Base-by-base conservation (phyloP, 1,140 invertebrate species). In the Centruroides sculpturatus region DNA sequence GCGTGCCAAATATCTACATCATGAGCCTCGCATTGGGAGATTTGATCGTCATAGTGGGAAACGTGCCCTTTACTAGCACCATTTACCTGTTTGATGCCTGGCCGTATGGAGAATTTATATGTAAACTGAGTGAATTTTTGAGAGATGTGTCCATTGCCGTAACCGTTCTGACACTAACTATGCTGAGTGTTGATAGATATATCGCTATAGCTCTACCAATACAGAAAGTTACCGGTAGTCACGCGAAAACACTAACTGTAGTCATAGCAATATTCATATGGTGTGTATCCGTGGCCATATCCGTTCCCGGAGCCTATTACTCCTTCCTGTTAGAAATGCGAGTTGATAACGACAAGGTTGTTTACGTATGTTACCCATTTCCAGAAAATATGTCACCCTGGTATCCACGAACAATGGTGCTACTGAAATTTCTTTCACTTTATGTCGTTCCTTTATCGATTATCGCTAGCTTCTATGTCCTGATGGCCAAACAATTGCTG, bases 71-170 rank as follows among this genome's bases (percentile, higher is more conserved):
- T 70, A 84, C 83, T 0, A 82, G 83, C 8, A 84, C 82, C 0
- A 76, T 92, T 1, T 94, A 92, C 75, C 89, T 87, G 0, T 71
- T 90, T 59, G 85, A 87, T 53, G 85, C 83, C 3, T 94, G 89
- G 88, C 87, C 87, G 0, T 91, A 83, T 73, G 87, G 87, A 6
- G 73, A 80, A 41, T 62, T 80, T 5, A 75, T 88, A 0, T 92
- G 89, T 71, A 86, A 85, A 67, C 74, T 87, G 5, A 86, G 84
- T 3, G 89, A 92, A 72, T 89, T 83, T 59, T 82, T 86, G n/a
- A 90, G 92, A 71, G 89, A 93, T 69, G 79, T 94, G 60, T 92
- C 87, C 13, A 85, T 93, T 51, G 91, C 90, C 0, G 90, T 96
- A 0, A 93, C 90, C 0, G 89, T 95, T 5, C 94, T 95, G 71